phyloP scores from a whole-genome alignment of 2,797 vertebrate genomes.

The Intellagama lesueurii region DNA sequence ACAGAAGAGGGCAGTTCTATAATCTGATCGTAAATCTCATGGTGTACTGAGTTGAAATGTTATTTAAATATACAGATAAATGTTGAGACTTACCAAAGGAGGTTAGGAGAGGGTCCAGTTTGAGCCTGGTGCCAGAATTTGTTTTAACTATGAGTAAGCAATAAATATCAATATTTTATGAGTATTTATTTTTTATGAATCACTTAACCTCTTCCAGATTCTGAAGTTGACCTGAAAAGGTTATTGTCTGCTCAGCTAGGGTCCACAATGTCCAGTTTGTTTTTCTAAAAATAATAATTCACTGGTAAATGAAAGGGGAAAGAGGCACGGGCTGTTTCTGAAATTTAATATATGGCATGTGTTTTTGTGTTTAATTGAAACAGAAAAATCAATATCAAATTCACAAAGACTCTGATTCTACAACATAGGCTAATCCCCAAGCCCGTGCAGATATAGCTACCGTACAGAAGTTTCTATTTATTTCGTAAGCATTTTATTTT shows the following conservation, averaged over 20 bases:
- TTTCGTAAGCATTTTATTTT: too few species aligned
- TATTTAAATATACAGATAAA: not conserved
- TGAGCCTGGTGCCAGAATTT: not conserved
- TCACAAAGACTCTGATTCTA: not conserved
- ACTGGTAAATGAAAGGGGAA: too few species aligned
- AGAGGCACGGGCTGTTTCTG: not conserved
- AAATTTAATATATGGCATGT: not conserved
- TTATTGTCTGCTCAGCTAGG: not conserved
- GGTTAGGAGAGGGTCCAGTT: not conserved
- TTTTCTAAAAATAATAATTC: conserved; percentile 3
- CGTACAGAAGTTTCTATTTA: too few species aligned
- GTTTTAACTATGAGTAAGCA: not conserved
- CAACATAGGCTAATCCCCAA: not conserved
- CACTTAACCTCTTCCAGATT: not conserved
- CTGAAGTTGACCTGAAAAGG: not conserved
- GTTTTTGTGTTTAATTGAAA: not conserved
- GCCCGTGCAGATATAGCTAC: too few species aligned
- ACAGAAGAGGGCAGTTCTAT: not conserved
- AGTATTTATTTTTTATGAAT: not conserved
- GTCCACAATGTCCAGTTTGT: not conserved
- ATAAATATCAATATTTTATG: not conserved
- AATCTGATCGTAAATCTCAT: not conserved
- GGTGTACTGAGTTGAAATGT: not conserved
- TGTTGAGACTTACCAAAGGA: not conserved
- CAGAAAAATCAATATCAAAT: not conserved